Evolutionary conservation across 2,113 vertebrate genomes (phyloP).

Genomic region (Hippocampus abdominalis): DNA sequence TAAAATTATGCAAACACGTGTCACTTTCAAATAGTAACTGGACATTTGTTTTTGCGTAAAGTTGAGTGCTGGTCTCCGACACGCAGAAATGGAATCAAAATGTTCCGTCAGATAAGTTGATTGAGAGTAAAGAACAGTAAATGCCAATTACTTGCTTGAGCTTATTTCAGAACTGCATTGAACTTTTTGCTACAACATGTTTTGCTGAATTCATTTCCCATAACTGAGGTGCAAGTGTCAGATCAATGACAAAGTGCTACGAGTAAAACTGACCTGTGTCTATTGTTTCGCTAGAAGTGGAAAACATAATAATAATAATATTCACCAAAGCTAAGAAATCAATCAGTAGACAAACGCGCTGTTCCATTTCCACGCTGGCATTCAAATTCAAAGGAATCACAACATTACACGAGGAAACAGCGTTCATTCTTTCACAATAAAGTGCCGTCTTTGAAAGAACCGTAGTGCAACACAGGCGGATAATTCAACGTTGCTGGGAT

Average conservation of each 20-base stretch:
- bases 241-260: slow-evolving; percentile 9
- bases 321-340: background rate
- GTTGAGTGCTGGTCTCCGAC: slow-evolving; percentile 17
- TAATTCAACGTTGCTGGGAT: background rate
- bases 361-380: slow-evolving; percentile 33
- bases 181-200: slow-evolving; percentile 16
- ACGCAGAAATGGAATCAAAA: slow-evolving; percentile 1
- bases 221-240: background rate
- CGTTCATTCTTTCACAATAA: slow-evolving; percentile 44
- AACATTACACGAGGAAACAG: slow-evolving; percentile 6
- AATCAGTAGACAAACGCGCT: background rate
- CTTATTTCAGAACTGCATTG: slow-evolving; percentile 5
- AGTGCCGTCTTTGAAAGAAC: slow-evolving; percentile 48
- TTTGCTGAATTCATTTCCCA: background rate
- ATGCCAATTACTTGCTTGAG: slow-evolving; percentile 17
- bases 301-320: background rate
- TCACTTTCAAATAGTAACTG: background rate
- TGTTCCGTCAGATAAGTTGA: slow-evolving; percentile 4
- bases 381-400: slow-evolving; percentile 12
- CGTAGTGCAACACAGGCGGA: background rate
- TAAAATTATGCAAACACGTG: background rate
- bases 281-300: background rate
- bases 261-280: slow-evolving; percentile 19
- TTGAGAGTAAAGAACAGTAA: background rate
- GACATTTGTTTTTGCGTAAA: slow-evolving; percentile 9